Conservation (phyloP, 2,113 vertebrate species). For the Macquaria australasica region DNA sequence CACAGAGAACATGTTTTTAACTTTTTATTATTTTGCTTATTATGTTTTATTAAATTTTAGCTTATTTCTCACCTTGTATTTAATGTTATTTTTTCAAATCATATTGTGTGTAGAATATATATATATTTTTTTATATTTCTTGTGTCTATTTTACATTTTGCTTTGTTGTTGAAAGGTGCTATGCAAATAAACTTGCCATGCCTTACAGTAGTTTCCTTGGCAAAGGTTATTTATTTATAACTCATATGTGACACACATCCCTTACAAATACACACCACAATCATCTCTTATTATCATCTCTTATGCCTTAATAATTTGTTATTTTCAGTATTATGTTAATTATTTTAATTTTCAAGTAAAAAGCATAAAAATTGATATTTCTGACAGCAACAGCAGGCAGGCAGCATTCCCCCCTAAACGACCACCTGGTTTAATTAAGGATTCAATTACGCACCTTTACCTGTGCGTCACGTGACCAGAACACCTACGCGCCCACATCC, state of each 20-base stretch:
- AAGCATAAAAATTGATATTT: not conserved
- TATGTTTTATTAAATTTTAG: too few species aligned
- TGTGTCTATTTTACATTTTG: not conserved
- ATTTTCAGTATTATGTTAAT: not conserved
- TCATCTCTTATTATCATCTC: not conserved
- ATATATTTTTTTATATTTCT: not conserved
- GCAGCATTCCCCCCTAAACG: rapidly evolving
- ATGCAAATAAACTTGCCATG: not conserved
- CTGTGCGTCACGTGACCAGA: slow-evolving; percentile 47
- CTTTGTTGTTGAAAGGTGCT: not conserved
- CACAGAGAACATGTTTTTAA: too few species aligned
- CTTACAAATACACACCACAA: not conserved
- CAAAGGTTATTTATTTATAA: not conserved
- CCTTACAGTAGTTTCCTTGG: not conserved
- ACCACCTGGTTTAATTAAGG: slow-evolving; percentile 45
- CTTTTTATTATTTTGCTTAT: not conserved
- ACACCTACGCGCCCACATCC: not conserved
- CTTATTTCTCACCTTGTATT: too few species aligned
- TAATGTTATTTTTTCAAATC: not conserved
- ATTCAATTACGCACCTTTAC: slow-evolving; percentile 50
- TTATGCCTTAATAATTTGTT: not conserved
- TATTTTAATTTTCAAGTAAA: not conserved
- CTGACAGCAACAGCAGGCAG: not conserved
- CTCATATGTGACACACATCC: not conserved
- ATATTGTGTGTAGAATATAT: too few species aligned